Conservation (phyloP, 2,888 invertebrate genomes). For the Leptinotarsa rubiginosa region DNA sequence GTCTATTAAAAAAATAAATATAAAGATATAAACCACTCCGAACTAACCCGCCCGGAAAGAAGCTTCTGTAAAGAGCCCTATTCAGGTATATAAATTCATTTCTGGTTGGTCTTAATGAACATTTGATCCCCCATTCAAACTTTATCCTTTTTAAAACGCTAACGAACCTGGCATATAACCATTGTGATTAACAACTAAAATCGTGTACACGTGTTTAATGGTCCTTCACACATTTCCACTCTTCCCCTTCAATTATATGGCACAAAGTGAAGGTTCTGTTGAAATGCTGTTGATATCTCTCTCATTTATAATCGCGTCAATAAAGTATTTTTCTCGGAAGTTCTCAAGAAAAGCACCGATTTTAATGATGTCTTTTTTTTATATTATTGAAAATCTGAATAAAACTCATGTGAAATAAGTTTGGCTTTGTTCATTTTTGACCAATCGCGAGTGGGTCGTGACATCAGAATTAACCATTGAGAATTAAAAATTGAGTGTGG, state of each 20-base stretch:
- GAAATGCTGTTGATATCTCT: background rate
- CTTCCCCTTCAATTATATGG: background rate
- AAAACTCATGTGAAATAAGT: no score
- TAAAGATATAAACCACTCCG: no score
- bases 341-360: no score
- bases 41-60: no score
- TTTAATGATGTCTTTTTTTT: no score
- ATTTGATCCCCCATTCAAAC: background rate
- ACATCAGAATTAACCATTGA: no score
- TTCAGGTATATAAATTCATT: background rate
- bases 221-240: background rate
- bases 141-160: constrained; percentile 8
- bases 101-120: background rate
- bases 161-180: background rate
- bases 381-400: no score
- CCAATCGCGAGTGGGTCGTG: no score
- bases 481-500: no score
- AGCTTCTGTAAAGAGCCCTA: background rate
- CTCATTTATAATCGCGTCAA: background rate
- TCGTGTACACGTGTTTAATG: background rate
- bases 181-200: background rate
- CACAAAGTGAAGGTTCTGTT: background rate
- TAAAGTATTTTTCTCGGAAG: no score
- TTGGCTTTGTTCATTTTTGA: no score
- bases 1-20: no score